Conservation (phyloP, 2,888 invertebrate species). For the Ophion ellenae region DNA sequence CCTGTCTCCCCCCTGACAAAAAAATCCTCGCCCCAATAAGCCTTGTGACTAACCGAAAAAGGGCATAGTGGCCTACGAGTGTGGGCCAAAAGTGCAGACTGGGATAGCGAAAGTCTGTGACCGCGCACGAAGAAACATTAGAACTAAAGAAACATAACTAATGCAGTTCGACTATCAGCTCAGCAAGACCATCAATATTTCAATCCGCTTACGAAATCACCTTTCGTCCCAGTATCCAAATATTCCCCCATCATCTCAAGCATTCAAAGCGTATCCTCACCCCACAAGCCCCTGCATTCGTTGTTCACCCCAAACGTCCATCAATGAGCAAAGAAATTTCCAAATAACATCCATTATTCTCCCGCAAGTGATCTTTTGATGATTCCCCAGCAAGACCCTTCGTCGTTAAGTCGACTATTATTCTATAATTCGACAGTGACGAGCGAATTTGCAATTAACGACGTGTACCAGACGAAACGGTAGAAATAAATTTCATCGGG, state of each 20-base stretch:
- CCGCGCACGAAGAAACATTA: background rate
- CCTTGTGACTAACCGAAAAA: background rate
- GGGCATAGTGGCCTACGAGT: background rate
- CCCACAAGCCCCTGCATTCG: background rate
- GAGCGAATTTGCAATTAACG: slow-evolving; percentile 25
- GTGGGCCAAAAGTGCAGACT: background rate
- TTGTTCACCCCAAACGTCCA: background rate
- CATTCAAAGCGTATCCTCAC: background rate
- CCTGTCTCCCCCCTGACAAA: too few species aligned
- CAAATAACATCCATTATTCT: slow-evolving; percentile 20
- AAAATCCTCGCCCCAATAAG: too few species aligned
- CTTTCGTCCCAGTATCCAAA: background rate
- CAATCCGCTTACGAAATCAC: background rate
- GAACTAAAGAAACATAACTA: background rate
- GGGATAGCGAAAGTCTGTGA: background rate
- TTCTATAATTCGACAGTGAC: slow-evolving; percentile 11
- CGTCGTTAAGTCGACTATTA: background rate
- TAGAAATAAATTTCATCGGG: slow-evolving; percentile 17
- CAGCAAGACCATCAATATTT: slow-evolving; percentile 15
- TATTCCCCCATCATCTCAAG: background rate
- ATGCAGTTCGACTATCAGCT: background rate
- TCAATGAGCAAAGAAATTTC: background rate
- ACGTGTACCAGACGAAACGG: slow-evolving; percentile 30
- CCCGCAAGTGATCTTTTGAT: background rate
- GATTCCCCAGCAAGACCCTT: background rate